Evolutionary conservation across 1,140 invertebrate genomes (phyloP).

Genomic region (Heterodera schachtii): DNA sequence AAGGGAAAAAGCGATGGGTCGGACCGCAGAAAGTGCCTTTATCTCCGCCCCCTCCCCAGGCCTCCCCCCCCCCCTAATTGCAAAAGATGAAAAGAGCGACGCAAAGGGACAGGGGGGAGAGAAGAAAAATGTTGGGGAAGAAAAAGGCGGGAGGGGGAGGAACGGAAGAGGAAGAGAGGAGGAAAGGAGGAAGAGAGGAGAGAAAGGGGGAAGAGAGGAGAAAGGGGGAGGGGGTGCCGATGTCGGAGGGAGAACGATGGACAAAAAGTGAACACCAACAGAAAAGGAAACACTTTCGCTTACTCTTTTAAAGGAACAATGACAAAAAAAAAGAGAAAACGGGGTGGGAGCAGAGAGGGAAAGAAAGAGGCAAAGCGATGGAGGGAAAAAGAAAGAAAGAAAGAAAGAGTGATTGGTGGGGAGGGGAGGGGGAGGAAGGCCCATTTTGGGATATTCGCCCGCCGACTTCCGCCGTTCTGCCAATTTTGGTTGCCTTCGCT

Average conservation of each 20-base stretch:
- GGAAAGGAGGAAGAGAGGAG: too few species aligned
- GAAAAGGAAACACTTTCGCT: not conserved
- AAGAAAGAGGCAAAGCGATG: too few species aligned
- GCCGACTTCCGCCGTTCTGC: too few species aligned
- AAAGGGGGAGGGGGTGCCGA: not conserved
- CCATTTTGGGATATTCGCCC: too few species aligned
- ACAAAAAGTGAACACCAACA: constrained; percentile 2
- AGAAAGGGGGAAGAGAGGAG: not conserved
- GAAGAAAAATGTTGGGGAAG: too few species aligned
- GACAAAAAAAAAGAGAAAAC: too few species aligned
- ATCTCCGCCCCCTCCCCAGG: not conserved
- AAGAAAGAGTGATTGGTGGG: not conserved
- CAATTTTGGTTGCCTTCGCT: too few species aligned
- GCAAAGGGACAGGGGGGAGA: too few species aligned
- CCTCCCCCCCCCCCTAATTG: not conserved
- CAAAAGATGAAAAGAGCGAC: not conserved
- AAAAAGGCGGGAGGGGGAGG: too few species aligned
- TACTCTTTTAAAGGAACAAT: not conserved
- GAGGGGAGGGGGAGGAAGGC: not conserved
- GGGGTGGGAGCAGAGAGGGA: too few species aligned
- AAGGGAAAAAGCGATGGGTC: not conserved
- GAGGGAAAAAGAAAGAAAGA: not conserved
- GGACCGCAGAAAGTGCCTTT: not conserved
- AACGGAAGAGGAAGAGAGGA: too few species aligned
- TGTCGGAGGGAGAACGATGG: not conserved